Conservation (phyloP, 2,797 vertebrate species). For the Enteromius paludinosus region DNA sequence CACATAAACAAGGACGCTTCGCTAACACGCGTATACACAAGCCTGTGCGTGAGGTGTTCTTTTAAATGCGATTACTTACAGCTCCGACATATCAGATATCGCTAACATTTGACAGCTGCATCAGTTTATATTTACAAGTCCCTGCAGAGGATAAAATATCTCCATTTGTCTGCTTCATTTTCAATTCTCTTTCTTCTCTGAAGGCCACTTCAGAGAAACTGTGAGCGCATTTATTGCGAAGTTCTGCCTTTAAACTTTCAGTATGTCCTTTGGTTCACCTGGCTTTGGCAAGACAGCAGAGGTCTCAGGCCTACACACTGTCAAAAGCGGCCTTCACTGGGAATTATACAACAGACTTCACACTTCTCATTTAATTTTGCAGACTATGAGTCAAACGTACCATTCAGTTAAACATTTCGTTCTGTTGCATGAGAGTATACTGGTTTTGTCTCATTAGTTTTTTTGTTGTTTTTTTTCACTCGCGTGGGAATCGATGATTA, state of each 20-base stretch:
- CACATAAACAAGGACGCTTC: not conserved
- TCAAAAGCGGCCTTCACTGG: conserved; percentile 2
- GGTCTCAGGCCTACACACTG: not conserved
- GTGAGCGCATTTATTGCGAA: not conserved
- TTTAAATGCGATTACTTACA: conserved; percentile 12
- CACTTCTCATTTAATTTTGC: conserved; percentile 10
- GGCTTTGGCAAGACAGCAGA: not conserved
- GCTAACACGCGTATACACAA: not conserved
- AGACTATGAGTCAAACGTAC: conserved; percentile 3
- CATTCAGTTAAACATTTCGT: conserved; percentile 18
- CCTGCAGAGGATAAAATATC: conserved; percentile 10
- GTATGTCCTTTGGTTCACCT: conserved; percentile 9
- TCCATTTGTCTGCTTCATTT: not conserved
- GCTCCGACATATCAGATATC: conserved; percentile 16
- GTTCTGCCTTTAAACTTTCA: not conserved
- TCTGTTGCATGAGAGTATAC: not conserved
- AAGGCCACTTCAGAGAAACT: not conserved
- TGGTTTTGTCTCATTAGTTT: not conserved
- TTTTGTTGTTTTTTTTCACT: not conserved
- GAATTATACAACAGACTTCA: conserved; percentile 20
- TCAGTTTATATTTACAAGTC: conserved; percentile 31
- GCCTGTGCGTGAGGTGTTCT: not conserved
- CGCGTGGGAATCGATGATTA: not conserved
- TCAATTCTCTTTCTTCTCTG: conserved; percentile 28
- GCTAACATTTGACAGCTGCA: conserved; percentile 26